Evolutionary conservation across 2,888 invertebrate genomes (phyloP).

Genomic region (Drosophila buzzatii): DNA sequence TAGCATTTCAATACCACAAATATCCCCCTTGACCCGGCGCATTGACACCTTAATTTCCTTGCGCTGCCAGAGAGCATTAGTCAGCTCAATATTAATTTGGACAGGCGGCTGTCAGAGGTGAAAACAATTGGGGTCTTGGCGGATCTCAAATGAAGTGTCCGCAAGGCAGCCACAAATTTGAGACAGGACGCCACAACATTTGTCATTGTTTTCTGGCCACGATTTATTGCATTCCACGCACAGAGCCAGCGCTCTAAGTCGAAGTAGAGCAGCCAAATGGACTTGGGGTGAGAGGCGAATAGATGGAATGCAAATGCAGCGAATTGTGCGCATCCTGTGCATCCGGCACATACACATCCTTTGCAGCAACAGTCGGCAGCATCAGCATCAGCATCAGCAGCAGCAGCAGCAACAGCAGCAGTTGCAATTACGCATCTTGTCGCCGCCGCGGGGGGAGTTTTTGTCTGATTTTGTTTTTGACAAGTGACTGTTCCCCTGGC

Average conservation of each 20-base stretch:
- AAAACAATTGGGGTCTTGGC: constrained; percentile 35
- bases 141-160: constrained; percentile 74
- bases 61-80: constrained; percentile 29
- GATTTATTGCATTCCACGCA: constrained; percentile 71
- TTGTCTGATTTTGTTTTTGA: constrained; percentile 82
- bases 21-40: background rate
- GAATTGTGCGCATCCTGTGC: constrained; percentile 70
- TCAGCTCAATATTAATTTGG: constrained; percentile 49
- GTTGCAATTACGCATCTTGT: constrained; percentile 81
- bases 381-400: constrained; percentile 46
- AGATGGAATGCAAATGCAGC: constrained; percentile 58
- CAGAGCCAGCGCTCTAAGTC: constrained; percentile 12
- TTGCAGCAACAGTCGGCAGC: constrained; percentile 49
- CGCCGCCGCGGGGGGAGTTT: constrained; percentile 65
- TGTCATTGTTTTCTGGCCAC: constrained; percentile 78
- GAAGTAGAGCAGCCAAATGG: background rate
- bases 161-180: constrained; percentile 63
- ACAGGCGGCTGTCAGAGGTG: constrained; percentile 55
- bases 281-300: constrained; percentile 1
- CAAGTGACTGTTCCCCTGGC: constrained; percentile 63
- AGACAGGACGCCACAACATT: constrained; percentile 61
- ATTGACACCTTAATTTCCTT: constrained; percentile 46
- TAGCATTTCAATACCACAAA: background rate
- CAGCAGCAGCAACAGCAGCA: constrained; percentile 35
- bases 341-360: constrained; percentile 40